These are phyloP conservation scores for Morpho achilles DNA, from an alignment of 2,888 invertebrate species.

Conservation along the genomic window DNA sequence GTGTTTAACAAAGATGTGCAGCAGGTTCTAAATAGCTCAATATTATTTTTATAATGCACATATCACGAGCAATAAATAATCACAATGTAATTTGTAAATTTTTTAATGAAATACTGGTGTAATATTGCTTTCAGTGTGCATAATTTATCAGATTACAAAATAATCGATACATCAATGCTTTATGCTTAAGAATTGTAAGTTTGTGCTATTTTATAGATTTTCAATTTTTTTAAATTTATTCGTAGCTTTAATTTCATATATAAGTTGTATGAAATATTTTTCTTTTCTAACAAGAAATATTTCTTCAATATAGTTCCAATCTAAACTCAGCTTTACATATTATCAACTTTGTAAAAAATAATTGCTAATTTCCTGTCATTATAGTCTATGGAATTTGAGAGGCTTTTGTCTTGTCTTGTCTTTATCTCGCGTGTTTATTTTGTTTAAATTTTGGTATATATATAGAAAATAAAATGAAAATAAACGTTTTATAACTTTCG, in stretches of 20 bases:
- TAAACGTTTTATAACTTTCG: constrained; percentile 24
- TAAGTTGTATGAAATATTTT: neutral
- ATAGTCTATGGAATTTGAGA: constrained; percentile 20
- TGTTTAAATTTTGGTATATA: constrained; percentile 22
- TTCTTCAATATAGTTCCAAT: neutral
- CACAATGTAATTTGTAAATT: constrained; percentile 73
- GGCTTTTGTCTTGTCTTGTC: constrained; percentile 26
- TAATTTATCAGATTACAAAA: constrained; percentile 34
- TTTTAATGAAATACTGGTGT: constrained; percentile 52
- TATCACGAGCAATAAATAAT: constrained; percentile 63
- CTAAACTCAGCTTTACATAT: constrained; percentile 5
- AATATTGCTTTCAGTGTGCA: constrained; percentile 61
- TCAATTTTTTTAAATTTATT: constrained; percentile 6
- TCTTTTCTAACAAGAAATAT: too few relatives aligned
- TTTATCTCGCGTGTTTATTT: constrained; percentile 27
- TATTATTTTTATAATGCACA: constrained; percentile 65
- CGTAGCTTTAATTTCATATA: constrained; percentile 17
- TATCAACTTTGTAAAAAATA: neutral
- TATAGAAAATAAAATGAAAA: constrained; percentile 25
- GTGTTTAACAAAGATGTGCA: constrained; percentile 37
- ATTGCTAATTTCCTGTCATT: constrained; percentile 5
- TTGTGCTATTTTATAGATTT: constrained; percentile 13
- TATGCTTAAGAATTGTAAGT: constrained; percentile 61
- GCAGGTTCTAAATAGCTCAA: constrained; percentile 67
- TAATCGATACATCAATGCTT: constrained; percentile 43